phyloP scores from a whole-genome alignment of 2,797 vertebrate genomes.

The Avahi laniger region DNA sequence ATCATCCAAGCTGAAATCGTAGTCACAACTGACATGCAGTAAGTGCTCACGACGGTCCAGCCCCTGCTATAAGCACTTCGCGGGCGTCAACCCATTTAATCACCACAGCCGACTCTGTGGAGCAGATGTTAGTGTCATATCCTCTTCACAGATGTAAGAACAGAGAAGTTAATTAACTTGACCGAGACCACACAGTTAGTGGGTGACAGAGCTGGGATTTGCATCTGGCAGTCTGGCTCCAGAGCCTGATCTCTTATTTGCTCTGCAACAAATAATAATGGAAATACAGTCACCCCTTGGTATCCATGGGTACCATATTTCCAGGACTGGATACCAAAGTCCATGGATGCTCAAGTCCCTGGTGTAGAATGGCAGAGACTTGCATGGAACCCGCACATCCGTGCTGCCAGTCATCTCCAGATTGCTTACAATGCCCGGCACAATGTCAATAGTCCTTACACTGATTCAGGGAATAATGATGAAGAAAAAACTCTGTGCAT shows the following conservation, averaged over 20 bases:
- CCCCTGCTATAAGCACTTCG: neutral
- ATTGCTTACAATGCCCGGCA: no score
- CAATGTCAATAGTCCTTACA: neutral
- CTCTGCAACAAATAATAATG: neutral
- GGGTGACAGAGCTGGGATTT: neutral
- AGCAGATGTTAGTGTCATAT: neutral
- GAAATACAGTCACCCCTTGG: neutral
- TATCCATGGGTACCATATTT: neutral
- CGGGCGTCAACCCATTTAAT: neutral
- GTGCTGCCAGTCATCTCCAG: no score
- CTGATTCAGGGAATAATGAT: neutral
- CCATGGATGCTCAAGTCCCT: neutral
- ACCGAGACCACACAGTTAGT: neutral
- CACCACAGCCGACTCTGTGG: neutral
- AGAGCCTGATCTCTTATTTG: neutral
- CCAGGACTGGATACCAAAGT: neutral
- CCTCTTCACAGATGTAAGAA: neutral
- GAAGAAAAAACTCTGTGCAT: neutral
- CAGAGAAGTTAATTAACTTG: neutral
- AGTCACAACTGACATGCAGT: accelerated
- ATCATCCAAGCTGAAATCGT: neutral
- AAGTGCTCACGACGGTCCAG: neutral
- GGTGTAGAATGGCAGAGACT: neutral
- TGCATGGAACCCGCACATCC: neutral
- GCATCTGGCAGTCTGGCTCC: neutral